Conservation (phyloP, 2,888 invertebrate species). For the Hydrotaea cyrtoneurina region DNA sequence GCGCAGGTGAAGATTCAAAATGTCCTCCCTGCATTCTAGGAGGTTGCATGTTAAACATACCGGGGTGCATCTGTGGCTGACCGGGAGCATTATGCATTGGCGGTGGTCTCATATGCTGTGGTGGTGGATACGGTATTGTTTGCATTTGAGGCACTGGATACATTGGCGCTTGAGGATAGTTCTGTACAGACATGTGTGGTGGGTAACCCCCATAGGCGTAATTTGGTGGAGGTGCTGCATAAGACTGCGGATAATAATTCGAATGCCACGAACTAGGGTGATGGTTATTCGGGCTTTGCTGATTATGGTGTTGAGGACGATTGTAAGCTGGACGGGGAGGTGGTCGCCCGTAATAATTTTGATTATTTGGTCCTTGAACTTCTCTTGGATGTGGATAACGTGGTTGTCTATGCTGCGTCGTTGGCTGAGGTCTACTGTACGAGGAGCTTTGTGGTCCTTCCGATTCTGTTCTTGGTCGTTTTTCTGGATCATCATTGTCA, state of each 20-base stretch:
- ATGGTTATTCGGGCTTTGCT: constrained; percentile 71
- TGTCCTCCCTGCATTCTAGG: constrained; percentile 26
- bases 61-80: constrained; percentile 16
- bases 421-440: constrained; percentile 30
- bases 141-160: constrained; percentile 49
- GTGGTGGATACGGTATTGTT: constrained; percentile 51
- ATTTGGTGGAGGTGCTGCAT: constrained; percentile 53
- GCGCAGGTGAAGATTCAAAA: constrained; percentile 28
- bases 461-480: constrained; percentile 63
- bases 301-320: constrained; percentile 38
- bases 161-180: constrained; percentile 42
- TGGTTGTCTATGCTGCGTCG: constrained; percentile 64
- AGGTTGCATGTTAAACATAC: constrained; percentile 50
- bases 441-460: constrained; percentile 35
- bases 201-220: constrained; percentile 12
- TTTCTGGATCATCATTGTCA: constrained; percentile 66
- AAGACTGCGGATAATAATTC: constrained; percentile 75
- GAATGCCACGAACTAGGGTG: constrained; percentile 78
- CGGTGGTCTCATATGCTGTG: constrained; percentile 49
- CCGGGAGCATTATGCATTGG: constrained; percentile 7
- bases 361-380: constrained; percentile 38
- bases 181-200: constrained; percentile 22
- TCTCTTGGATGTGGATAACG: constrained; percentile 63
- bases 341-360: constrained; percentile 1
- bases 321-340: constrained; percentile 35